Percentiles rank a stretch among this genome's conserved stretches.
phyloP scores from a whole-genome alignment of 2,888 invertebrate genomes.

The Rotaria magnacalcarata region DNA sequence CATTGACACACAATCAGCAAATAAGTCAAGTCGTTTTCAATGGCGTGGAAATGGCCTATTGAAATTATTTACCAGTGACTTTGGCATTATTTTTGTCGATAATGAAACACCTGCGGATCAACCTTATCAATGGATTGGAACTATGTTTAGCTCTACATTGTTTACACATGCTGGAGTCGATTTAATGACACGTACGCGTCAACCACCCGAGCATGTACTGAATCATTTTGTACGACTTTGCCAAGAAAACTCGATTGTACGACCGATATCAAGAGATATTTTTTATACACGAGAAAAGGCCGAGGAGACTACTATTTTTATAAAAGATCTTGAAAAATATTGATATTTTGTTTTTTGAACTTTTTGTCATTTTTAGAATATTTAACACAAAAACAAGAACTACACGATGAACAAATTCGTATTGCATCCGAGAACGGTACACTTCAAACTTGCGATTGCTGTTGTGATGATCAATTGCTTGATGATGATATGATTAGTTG shows the following conservation, averaged over 20 bases:
- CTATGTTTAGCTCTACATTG: background rate
- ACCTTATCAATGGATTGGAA: background rate
- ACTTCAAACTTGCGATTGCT: conserved; percentile 63
- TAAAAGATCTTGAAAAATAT: background rate
- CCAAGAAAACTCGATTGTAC: background rate
- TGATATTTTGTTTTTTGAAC: background rate
- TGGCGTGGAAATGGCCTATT: background rate
- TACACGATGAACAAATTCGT: conserved; percentile 47
- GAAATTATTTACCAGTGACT: background rate
- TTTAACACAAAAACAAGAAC: conserved; percentile 41
- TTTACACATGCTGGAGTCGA: background rate
- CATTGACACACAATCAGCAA: background rate
- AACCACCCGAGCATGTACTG: background rate
- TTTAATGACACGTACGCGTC: background rate
- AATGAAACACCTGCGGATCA: background rate
- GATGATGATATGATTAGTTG: conserved; percentile 59
- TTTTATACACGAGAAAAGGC: background rate
- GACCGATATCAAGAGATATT: background rate
- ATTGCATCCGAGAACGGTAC: conserved; percentile 57
- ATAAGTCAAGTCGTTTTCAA: conserved; percentile 9
- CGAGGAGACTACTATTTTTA: background rate
- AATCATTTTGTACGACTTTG: background rate
- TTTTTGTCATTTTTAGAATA: conserved; percentile 43
- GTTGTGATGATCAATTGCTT: conserved; percentile 64
- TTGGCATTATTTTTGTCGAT: background rate